A percentile compares a stretch with the other conserved stretches of the same genome.
These are phyloP conservation scores for Tychaedon coryphoeus DNA, from an alignment of 2,113 vertebrate species.

Conservation along the genomic window DNA sequence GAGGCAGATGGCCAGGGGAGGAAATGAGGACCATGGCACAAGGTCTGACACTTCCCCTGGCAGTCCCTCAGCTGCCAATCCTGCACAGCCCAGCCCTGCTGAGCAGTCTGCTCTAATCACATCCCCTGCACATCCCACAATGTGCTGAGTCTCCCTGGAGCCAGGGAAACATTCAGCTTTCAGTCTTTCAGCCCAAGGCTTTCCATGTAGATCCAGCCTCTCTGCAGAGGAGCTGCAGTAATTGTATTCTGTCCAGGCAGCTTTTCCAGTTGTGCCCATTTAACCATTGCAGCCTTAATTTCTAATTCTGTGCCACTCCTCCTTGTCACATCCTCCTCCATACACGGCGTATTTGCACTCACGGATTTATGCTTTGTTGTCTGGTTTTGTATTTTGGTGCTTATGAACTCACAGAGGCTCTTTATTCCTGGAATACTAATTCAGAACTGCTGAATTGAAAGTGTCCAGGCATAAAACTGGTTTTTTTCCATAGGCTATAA, in stretches of 20 bases:
- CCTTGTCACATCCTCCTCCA: background rate
- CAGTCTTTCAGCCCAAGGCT: background rate
- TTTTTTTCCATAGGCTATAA: background rate
- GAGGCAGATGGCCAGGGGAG: background rate
- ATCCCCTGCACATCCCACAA: background rate
- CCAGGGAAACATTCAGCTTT: background rate
- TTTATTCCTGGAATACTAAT: background rate
- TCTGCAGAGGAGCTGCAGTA: background rate
- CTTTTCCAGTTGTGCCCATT: background rate
- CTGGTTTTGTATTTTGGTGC: background rate
- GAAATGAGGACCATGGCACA: accelerated
- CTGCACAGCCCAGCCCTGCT: background rate
- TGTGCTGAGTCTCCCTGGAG: accelerated
- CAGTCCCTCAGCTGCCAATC: background rate
- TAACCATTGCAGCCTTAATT: background rate
- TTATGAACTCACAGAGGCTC: background rate
- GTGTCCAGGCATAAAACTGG: background rate
- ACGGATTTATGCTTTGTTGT: background rate
- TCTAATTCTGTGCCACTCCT: background rate
- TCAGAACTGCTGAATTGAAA: background rate
- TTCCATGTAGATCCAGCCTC: background rate
- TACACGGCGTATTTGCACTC: background rate
- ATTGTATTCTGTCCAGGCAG: background rate
- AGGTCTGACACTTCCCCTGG: background rate
- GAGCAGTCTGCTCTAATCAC: background rate